Base-by-base conservation (phyloP, 2,113 vertebrate genomes). In the Neolamprologus toae region DNA sequence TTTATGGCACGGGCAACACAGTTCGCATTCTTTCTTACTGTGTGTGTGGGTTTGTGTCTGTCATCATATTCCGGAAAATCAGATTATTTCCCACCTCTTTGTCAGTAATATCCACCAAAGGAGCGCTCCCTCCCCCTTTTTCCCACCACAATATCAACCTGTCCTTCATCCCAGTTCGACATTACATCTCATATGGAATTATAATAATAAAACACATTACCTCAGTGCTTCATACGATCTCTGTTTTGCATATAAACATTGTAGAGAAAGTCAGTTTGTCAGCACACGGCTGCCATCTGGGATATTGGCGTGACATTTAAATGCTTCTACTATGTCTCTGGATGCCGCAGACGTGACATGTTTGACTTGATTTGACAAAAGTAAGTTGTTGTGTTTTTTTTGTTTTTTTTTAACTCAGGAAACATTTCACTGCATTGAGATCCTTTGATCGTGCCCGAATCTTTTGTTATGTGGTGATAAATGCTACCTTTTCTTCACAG, bases 181-280 rank as follows among this genome's bases (percentile, higher is more conserved):
- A 11, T 83, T 14, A 81, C 83, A 71, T 57, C 53, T 78, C 63
- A 55, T 55, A 26, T 81, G 45, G 53, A 86, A 87, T 84, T 8
- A 61, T 63, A 47, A 79, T 42, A 80, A 84, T 90, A 86, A 92
- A 93, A 86, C 59, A 8, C 55, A 91, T 90, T 84, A 90, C 31
- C 45, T 81, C 55, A 51, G 79, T n/a, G 82, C 90, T 90, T 90
- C 91, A 81, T 92, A 83, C 83, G 33, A 35, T 40, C 76, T 87
- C 68, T 92, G 84, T 88, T 92, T 94, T 90, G 87, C 91, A 92
- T 92, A 92, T 76, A 89, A 92, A 94, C 88, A n/a, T 42, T 13
- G 90, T 88, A 47, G 85, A 90, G 68, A 8, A 23, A 83, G 28
- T 33, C 73, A 6, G 26, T 91, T 78, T 84, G 71, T 90, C 90